Evolutionary conservation across 2,797 vertebrate species (phyloP), one percentile per base, ranked within the genome.

Genomic region (Chiloscyllium punctatum): DNA sequence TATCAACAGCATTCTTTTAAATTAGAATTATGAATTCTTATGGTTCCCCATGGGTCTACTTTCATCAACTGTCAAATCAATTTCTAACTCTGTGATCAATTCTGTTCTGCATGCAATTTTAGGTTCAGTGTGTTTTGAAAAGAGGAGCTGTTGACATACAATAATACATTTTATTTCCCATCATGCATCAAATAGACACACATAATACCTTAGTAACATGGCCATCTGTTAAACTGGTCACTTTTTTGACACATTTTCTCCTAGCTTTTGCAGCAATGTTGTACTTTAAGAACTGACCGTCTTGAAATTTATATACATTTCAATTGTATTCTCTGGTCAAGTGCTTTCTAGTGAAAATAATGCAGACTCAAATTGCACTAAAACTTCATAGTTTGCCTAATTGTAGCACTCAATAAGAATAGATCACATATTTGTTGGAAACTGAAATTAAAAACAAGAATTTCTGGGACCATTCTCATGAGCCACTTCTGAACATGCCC

Each of bases 1-100:
- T 16, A n/a, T 27, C 71, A 53, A 53, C 37, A 53, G 30, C 48
- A 77, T 77, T 74, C 71, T 53, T 16, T 95, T 30, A 33, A 77
- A 74, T 72, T 74, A 16, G 15, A 11, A 94, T 94, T 71, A 94
- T 72, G 69, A 74, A 7, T 94, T 71, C 69, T 48, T 6, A 27
- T 30, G 74, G 69, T 74, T 74, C 30, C 8, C 69, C 4, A 33
- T 51, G 15, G 88, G 42, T 30, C 94, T 74, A 11, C 71, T 95
- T 95, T 95, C 42, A 74, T 95, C 42, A 77, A 53, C n/a, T 77
- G 48, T 95, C 71, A 95, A 37, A 13, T 77, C 77, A 25, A 95
- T 77, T 95, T 95, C 9, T 23, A 77, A 74, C 69, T 2, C 48
- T 95, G 94, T 15, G 30, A 33, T 94, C 68, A 94, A 51, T 53